Evolutionary conservation across 1,140 invertebrate species (phyloP).

Genomic region (Lutraria rhynchaena): DNA sequence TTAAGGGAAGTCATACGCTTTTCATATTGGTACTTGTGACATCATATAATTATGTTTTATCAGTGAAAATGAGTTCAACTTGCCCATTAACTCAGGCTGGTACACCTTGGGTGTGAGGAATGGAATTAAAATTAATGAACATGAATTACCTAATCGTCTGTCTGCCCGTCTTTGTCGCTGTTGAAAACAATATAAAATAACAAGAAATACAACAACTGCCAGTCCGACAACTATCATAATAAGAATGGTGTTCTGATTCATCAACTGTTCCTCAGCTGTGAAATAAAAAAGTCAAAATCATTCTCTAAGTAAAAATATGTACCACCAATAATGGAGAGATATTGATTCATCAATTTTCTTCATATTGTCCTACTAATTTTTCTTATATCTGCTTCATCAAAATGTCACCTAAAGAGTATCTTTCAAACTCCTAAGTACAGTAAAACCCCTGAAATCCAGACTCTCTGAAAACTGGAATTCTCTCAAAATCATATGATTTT

Average conservation of each 20-base stretch:
- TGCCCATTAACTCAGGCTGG: no score
- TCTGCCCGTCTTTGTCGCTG: constrained; percentile 65
- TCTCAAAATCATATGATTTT: no score
- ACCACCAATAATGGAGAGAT: no score
- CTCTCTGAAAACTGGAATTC: no score
- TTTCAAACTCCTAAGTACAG: no score
- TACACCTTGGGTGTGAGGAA: no score
- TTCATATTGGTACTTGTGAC: no score
- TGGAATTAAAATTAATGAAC: no score
- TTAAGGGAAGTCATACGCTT: no score
- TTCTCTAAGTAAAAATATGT: not conserved
- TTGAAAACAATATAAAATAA: constrained; percentile 75
- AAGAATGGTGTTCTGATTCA: constrained; percentile 76
- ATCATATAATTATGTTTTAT: no score
- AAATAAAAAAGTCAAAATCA: constrained; percentile 30
- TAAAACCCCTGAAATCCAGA: no score
- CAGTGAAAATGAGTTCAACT: no score
- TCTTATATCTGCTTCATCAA: not conserved
- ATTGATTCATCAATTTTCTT: not conserved
- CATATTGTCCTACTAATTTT: not conserved
- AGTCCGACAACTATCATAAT: constrained; percentile 77
- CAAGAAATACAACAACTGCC: constrained; percentile 75
- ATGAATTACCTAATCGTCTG: constrained; percentile 38
- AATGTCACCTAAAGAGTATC: not conserved
- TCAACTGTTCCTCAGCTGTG: constrained; percentile 74